These are phyloP conservation scores for Origma solitaria DNA, from an alignment of 2,113 vertebrate species.

Conservation along the genomic window DNA sequence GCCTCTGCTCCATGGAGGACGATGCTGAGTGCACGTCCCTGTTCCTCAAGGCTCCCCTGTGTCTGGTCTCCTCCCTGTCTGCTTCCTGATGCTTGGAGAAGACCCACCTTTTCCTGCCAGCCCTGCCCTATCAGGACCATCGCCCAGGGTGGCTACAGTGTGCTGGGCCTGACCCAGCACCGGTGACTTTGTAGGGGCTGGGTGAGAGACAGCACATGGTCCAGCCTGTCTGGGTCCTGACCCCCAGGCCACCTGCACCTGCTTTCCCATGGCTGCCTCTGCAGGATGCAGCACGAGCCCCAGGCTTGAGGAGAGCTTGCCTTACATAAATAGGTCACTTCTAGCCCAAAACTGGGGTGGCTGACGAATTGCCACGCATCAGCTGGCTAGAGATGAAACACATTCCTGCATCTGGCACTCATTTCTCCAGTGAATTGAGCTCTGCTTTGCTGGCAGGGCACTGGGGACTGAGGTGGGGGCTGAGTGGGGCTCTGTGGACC, in stretches of 20 bases:
- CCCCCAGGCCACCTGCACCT: background rate
- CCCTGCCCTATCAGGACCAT: background rate
- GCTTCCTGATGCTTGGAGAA: background rate
- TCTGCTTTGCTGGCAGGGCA: background rate
- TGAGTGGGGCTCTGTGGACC: background rate
- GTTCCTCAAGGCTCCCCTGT: background rate
- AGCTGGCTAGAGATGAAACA: background rate
- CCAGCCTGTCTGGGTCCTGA: background rate
- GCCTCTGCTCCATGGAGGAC: background rate
- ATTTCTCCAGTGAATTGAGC: background rate
- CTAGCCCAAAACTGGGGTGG: background rate
- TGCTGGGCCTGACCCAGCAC: background rate
- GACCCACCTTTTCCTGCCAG: slow-evolving; percentile 52
- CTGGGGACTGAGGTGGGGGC: background rate
- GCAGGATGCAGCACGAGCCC: accelerated
- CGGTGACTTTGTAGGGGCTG: accelerated
- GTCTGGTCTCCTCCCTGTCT: slow-evolving; percentile 9
- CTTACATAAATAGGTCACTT: background rate
- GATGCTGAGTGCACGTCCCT: background rate
- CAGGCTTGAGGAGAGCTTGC: accelerated
- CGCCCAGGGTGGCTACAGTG: background rate
- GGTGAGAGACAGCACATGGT: accelerated
- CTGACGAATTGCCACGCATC: background rate
- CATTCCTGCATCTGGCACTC: background rate
- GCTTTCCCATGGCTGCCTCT: background rate